Evolutionary conservation across 2,113 vertebrate species (phyloP), one percentile per base, ranked within the genome.

Genomic region (Stictonetta naevosa): DNA sequence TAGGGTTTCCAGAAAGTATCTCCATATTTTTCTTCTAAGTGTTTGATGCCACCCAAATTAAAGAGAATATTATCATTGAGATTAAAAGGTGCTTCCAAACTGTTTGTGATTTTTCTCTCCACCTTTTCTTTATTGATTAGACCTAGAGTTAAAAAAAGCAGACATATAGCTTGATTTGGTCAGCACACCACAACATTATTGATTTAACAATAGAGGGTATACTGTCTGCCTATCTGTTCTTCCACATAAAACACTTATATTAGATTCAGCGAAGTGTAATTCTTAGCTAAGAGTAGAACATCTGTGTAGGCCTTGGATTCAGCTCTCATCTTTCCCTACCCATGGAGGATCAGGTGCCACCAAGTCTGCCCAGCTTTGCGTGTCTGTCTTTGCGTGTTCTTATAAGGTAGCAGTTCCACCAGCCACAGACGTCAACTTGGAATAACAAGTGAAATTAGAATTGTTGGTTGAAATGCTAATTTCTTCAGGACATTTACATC

Each of bases 61-160:
- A 88, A 60, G 44, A 77, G 13, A 89, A 68, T 75, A 56, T 79
- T 23, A 63, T 67, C 36, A 91, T 18, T 21, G 58, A 82, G 69
- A 94, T 60, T 31, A n/a, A 81, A 88, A 83, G 16, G 38, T 82
- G 34, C 29, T 67, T 77, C 69, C 46, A 68, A 50, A 15, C 23
- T 78, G 13, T 64, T 81, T 75, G 12, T 56, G 78, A 34, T 52
- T 88, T 88, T 94, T 23, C 22, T 92, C 52, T 71, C 93, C 86
- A 86, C 48, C 48, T 91, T 87, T 87, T 91, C 79, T 86, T 71
- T 81, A 91, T 72, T 84, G 77, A 79, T 95, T 92, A 86, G 76
- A 74, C 28, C 13, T 90, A 79, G 67, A 90, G 44, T n/a, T 31
- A 20, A 36, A 64, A 68, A 93, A 86, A 76, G 6, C 13, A 10